Evolutionary conservation across 2,113 vertebrate genomes (phyloP).

Genomic region (Trachemys scripta): DNA sequence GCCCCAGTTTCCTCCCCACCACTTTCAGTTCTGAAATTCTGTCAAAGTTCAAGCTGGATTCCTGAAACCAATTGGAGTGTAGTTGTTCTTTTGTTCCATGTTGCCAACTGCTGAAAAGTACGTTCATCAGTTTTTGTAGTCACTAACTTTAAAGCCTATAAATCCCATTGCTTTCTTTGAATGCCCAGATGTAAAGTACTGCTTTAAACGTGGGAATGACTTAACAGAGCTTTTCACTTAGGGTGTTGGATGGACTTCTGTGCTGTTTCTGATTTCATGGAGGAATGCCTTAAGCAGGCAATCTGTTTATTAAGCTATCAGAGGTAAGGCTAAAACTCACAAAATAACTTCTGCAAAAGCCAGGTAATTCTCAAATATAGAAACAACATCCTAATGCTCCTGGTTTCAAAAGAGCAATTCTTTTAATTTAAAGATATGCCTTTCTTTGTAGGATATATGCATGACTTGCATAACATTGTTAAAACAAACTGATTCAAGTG

Average conservation of each 20-base stretch:
- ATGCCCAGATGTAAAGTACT: conserved; percentile 52
- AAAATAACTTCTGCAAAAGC: conserved; percentile 41
- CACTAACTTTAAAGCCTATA: conserved; percentile 58
- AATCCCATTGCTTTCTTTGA: conserved; percentile 64
- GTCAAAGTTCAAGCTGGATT: conserved; percentile 70
- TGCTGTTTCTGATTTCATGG: conserved; percentile 62
- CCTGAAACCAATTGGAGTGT: conserved; percentile 73
- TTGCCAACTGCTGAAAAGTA: conserved; percentile 61
- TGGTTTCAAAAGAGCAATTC: conserved; percentile 29
- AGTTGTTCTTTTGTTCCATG: conserved; percentile 68
- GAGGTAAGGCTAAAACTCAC: conserved; percentile 57
- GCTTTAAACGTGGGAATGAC: conserved; percentile 59
- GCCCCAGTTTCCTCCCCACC: conserved; percentile 28
- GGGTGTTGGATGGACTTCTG: conserved; percentile 23
- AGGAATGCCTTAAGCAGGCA: conserved; percentile 61
- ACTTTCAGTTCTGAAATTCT: conserved; percentile 60
- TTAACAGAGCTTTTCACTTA: conserved; percentile 58
- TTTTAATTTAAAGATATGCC: conserved; percentile 22
- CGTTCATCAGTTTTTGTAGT: conserved; percentile 45
- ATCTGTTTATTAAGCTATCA: conserved; percentile 23
- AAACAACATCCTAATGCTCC: not conserved
- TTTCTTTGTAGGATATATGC: not conserved
- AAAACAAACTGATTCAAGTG: conserved; percentile 30
- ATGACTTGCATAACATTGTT: not conserved
- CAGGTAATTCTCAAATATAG: not conserved